Percentiles rank a stretch among this genome's conserved stretches.
Evolutionary conservation across 2,797 vertebrate genomes (phyloP).

Genomic region (Notolepis coatsorum): DNA sequence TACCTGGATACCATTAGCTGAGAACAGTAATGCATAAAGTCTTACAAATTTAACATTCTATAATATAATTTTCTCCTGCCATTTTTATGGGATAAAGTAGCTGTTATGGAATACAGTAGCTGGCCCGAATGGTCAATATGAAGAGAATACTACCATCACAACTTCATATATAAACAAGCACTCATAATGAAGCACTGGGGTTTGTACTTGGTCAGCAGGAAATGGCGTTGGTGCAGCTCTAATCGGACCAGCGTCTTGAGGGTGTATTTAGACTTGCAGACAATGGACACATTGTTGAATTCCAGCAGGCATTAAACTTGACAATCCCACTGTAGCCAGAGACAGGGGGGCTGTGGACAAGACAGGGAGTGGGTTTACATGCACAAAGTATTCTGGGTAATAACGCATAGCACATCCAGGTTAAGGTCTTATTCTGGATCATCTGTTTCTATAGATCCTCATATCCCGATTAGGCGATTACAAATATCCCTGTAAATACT

Average conservation of each 20-base stretch:
- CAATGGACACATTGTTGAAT: constrained; percentile 31
- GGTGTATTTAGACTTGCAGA: constrained; percentile 33
- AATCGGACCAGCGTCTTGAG: constrained; percentile 39
- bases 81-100: constrained; percentile 59
- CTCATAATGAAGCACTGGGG: constrained; percentile 54
- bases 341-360: constrained; percentile 28
- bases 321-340: constrained; percentile 64
- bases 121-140: constrained; percentile 62
- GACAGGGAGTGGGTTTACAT: constrained; percentile 25
- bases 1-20: no score
- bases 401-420: no score
- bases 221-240: constrained; percentile 30
- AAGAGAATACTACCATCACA: constrained; percentile 31
- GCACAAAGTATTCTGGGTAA: no score
- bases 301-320: constrained; percentile 50
- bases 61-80: constrained; percentile 62
- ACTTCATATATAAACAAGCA: constrained; percentile 47
- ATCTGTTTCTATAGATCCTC: no score
- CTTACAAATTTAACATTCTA: constrained; percentile 41
- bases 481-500: no score
- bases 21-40: no score
- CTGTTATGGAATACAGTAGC: constrained; percentile 61
- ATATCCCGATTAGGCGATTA: no score
- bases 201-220: constrained; percentile 58
- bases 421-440: no score